Conservation (phyloP, 2,888 invertebrate genomes). For the Cremastinae sp. region DNA sequence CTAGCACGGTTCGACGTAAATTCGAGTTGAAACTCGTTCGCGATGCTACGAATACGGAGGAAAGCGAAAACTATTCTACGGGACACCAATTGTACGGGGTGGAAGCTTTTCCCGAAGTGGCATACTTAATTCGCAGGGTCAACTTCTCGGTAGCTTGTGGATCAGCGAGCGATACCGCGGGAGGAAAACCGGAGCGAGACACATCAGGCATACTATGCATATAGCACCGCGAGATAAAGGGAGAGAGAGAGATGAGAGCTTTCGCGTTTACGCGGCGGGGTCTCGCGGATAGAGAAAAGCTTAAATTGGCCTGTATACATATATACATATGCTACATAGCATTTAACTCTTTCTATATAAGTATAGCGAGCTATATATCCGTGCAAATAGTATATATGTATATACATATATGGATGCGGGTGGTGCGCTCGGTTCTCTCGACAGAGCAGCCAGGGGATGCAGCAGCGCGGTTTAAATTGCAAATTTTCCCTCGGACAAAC, state of each 20-base stretch:
- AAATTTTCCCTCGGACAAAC: conserved; percentile 73
- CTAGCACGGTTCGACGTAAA: not conserved
- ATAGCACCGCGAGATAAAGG: not conserved
- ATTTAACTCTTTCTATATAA: conserved; percentile 11
- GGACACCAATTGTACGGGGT: not conserved
- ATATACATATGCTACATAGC: conserved; percentile 28
- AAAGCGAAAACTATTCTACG: conserved; percentile 7
- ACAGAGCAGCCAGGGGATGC: conserved; percentile 51
- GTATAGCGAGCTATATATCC: conserved; percentile 16
- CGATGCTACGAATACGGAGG: conserved; percentile 10
- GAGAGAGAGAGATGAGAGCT: conserved; percentile 34
- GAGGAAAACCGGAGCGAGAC: conserved; percentile 18
- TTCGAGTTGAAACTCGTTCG: conserved; percentile 26
- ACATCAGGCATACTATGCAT: not conserved
- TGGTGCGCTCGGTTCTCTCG: conserved; percentile 43
- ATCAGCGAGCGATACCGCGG: conserved; percentile 31
- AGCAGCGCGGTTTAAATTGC: conserved; percentile 75
- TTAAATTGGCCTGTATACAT: conserved; percentile 45
- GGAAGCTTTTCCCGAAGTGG: conserved; percentile 19
- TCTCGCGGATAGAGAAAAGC: conserved; percentile 35
- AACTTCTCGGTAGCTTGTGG: conserved; percentile 47
- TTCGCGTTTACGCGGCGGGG: conserved; percentile 49
- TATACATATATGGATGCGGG: conserved; percentile 60
- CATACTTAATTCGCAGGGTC: conserved; percentile 58
- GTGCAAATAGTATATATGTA: too few relatives aligned